A percentile compares a stretch with the other conserved stretches of the same genome.
phyloP scores from a whole-genome alignment of 1,140 invertebrate species.

The Pteromalus puparum region DNA sequence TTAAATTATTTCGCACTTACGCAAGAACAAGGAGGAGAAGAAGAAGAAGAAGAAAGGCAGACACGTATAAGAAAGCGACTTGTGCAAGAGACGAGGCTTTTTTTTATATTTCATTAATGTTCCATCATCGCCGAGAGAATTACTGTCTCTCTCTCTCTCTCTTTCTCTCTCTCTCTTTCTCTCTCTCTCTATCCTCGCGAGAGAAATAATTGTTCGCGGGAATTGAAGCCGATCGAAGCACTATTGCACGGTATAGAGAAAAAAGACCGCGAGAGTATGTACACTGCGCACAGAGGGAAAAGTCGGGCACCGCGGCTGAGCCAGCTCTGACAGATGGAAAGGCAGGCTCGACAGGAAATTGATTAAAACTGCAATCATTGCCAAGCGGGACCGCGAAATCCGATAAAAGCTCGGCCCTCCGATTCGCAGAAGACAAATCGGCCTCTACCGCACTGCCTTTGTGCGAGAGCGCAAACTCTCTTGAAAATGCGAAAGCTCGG shows the following conservation, averaged over 20 bases:
- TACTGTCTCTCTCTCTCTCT: no score
- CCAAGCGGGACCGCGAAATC: slow-evolving; percentile 49
- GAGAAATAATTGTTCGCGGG: not conserved
- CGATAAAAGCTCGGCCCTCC: slow-evolving; percentile 50
- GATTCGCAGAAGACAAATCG: not conserved
- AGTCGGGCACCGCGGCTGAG: not conserved
- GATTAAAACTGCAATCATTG: slow-evolving; percentile 56
- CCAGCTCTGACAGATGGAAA: slow-evolving; percentile 31
- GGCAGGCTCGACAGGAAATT: slow-evolving; percentile 39
- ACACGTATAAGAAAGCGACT: not conserved
- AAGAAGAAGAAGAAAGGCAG: not conserved
- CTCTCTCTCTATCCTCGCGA: not conserved
- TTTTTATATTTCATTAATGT: not conserved
- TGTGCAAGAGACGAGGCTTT: not conserved
- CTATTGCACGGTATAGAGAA: not conserved
- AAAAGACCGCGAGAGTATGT: not conserved
- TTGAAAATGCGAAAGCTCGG: not conserved
- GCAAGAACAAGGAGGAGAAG: no score
- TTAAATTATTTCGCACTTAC: not conserved
- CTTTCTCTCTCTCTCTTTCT: no score
- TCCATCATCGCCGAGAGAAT: not conserved
- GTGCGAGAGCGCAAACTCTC: not conserved
- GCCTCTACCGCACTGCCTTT: not conserved
- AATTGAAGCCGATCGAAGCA: not conserved
- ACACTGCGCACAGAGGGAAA: not conserved